Conservation (phyloP, 1,140 invertebrate species). For the Bathynomus jamesi region DNA sequence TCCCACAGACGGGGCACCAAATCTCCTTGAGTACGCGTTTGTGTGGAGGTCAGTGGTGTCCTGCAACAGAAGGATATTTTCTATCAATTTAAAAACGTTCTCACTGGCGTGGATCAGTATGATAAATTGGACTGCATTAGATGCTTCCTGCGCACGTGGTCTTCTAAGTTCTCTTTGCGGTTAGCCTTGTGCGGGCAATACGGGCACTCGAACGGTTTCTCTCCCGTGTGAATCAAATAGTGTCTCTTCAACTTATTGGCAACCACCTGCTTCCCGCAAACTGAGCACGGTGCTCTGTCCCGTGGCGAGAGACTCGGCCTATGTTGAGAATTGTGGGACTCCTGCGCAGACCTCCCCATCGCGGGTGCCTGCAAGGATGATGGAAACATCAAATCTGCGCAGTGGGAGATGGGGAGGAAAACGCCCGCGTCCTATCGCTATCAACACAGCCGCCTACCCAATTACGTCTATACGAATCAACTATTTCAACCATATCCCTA, state of each 20-base stretch:
- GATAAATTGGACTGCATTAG: too few relatives aligned
- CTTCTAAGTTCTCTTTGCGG: constrained; percentile 37
- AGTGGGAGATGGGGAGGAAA: too few relatives aligned
- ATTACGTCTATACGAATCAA: too few relatives aligned
- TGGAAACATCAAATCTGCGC: too few relatives aligned
- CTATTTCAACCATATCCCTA: too few relatives aligned
- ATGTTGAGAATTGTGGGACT: not conserved
- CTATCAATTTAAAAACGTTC: too few relatives aligned
- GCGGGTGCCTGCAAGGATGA: not conserved
- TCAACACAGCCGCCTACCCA: too few relatives aligned
- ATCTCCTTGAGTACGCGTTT: not conserved
- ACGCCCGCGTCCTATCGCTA: too few relatives aligned
- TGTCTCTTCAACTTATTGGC: constrained; percentile 39
- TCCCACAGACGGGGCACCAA: constrained; percentile 28
- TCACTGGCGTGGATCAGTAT: too few relatives aligned
- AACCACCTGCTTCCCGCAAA: constrained; percentile 23
- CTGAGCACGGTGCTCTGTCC: constrained; percentile 4
- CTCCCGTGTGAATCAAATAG: constrained; percentile 44
- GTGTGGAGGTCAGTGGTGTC: not conserved
- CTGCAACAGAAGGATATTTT: too few relatives aligned
- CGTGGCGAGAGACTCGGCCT: too few relatives aligned
- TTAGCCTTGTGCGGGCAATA: constrained; percentile 42
- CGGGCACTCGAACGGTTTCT: constrained; percentile 42
- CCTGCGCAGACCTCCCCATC: not conserved
- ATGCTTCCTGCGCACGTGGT: constrained; percentile 25